Evolutionary conservation across 2,888 invertebrate genomes (phyloP), one percentile per base, ranked within the genome.

Genomic region (Lasius platythorax): DNA sequence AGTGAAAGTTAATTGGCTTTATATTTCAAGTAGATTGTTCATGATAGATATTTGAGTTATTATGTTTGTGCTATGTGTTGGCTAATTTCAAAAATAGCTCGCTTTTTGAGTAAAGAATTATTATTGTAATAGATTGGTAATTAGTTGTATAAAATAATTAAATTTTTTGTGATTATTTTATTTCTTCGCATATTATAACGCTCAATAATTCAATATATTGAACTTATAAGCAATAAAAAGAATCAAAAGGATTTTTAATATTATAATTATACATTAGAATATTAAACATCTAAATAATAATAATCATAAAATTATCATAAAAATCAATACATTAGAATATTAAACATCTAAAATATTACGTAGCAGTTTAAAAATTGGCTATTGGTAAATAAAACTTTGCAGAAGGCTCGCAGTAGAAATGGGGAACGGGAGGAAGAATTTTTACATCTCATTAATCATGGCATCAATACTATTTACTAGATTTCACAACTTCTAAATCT

Each of bases 121-220:
- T 9, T 53, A 40, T 76, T 76, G 12, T 53, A 66, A 53, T 76
- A 18, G 37, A 28, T 1, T 66, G 23, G 37, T 37, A 46, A 50
- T 1, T 18, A 63, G 46, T 43, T 43, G 11, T 40, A 43, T 23
- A 28, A 50, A n/a, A 18, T 0, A 30, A 75, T 63, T 23, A 30
- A 23, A 74, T 2, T 2, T 74, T 75, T 46, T 64, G n/a, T 23
- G 63, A 4, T 33, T 33, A 33, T 8, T n/a, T 12, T 33, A 33
- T 33, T 33, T 33, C 30, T 46, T 18, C 18, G n/a, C 15, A n/a
- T 23, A 15, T 61, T 61, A 53, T 9, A 61, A 30, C 15, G 58
- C 2, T 56, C 3, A 23, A 37, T 73, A 23, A 0, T 58, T 11
- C 9, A 37, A 40, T 28, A 40, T 3, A 28, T 56, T 58, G 9